Conservation (phyloP, 2,797 vertebrate species). For the Myiothlypis coronata region DNA sequence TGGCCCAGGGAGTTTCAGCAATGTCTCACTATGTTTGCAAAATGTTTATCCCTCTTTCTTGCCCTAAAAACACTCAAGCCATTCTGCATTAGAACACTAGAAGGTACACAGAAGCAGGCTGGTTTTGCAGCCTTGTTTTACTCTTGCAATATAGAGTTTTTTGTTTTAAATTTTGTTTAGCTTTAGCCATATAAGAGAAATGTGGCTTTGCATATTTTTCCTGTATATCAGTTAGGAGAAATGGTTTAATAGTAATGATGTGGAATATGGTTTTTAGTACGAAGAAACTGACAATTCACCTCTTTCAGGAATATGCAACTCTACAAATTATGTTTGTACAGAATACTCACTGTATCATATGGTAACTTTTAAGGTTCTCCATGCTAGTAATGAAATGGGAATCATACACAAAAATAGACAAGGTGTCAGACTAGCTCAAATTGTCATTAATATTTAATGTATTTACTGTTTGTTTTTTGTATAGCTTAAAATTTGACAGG, state of each 20-base stretch:
- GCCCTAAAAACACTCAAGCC: not conserved
- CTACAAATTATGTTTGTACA: not conserved
- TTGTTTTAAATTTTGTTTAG: not conserved
- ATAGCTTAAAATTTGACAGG: slow-evolving; percentile 52
- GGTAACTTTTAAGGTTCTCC: not conserved
- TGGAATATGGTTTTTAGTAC: not conserved
- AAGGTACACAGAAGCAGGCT: not conserved
- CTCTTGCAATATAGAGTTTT: rapidly evolving
- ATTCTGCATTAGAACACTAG: not conserved
- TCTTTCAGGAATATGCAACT: not conserved
- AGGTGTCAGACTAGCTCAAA: slow-evolving; percentile 10
- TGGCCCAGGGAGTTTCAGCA: not conserved
- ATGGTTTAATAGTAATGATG: not conserved
- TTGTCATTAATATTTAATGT: slow-evolving; percentile 58
- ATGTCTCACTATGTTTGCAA: not conserved
- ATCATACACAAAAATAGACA: slow-evolving; percentile 26
- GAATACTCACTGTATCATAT: not conserved
- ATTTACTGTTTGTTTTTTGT: slow-evolving; percentile 45
- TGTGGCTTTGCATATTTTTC: not conserved
- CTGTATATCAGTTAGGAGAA: not conserved
- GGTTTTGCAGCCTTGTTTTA: not conserved
- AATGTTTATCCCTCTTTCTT: not conserved
- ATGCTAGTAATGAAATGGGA: not conserved
- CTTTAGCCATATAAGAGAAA: not conserved
- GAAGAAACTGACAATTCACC: not conserved